Evolutionary conservation across 2,113 vertebrate genomes (phyloP).

Genomic region (Catharus fuscescens): DNA sequence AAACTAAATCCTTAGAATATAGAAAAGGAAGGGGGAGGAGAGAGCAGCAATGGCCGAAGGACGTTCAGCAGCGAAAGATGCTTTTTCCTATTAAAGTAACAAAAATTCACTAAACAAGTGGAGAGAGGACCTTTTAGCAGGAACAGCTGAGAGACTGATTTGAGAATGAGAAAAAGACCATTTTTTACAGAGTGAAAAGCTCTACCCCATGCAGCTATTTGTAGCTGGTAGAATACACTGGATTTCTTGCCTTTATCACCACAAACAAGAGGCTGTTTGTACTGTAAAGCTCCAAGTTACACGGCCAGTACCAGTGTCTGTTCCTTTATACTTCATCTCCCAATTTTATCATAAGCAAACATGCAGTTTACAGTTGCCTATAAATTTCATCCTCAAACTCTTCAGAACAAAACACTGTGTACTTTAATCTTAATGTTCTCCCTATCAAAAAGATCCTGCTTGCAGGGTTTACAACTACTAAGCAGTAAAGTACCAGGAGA

Average conservation of each 20-base stretch:
- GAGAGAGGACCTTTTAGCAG: constrained; percentile 23
- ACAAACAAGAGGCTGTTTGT: constrained; percentile 59
- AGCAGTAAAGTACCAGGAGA: constrained; percentile 3
- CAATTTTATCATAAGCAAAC: constrained; percentile 66
- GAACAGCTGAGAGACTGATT: not conserved
- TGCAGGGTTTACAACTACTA: constrained; percentile 19
- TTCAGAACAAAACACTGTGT: constrained; percentile 38
- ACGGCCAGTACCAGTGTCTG: constrained; percentile 14
- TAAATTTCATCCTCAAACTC: constrained; percentile 66
- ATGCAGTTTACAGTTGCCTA: constrained; percentile 58
- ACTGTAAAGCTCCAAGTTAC: constrained; percentile 49
- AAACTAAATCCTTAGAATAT: not conserved
- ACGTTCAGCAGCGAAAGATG: not conserved
- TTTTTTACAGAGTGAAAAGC: not conserved
- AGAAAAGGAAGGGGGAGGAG: not conserved
- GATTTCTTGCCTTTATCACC: constrained; percentile 56
- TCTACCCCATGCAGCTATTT: constrained; percentile 13
- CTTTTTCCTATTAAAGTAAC: not conserved
- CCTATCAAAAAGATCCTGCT: constrained; percentile 61
- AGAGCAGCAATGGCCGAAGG: not conserved
- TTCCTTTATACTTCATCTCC: constrained; percentile 57
- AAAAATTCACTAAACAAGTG: constrained; percentile 16
- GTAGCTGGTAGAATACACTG: not conserved
- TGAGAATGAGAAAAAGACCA: constrained; percentile 12
- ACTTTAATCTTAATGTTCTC: constrained; percentile 59